phyloP scores from a whole-genome alignment of 2,113 vertebrate species.

The Puntigrus tetrazona region DNA sequence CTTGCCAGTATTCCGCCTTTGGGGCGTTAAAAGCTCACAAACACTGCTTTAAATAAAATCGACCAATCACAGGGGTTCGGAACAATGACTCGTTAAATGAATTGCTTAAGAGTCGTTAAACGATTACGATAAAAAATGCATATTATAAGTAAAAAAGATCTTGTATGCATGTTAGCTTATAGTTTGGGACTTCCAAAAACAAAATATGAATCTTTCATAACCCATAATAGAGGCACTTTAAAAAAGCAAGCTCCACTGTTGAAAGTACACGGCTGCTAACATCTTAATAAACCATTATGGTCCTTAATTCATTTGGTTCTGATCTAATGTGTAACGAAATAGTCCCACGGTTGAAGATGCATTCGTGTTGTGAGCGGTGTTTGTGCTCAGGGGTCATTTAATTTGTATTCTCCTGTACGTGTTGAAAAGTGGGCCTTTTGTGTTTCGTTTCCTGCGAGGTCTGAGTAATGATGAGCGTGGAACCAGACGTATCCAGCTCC shows the following conservation, averaged over 20 bases:
- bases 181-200: too few relatives aligned
- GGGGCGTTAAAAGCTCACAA: too few relatives aligned
- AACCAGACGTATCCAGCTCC: background rate
- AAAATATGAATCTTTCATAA: too few relatives aligned
- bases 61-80: too few relatives aligned
- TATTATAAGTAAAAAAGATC: too few relatives aligned
- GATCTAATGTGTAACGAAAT: background rate
- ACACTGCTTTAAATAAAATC: too few relatives aligned
- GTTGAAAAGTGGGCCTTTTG: slow-evolving; percentile 17
- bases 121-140: too few relatives aligned
- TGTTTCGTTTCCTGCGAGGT: background rate
- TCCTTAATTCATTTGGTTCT: background rate
- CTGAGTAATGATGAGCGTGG: slow-evolving; percentile 24
- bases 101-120: too few relatives aligned
- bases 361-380: slow-evolving; percentile 4
- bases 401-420: slow-evolving; percentile 16
- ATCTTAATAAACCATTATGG: slow-evolving; percentile 35
- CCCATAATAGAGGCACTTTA: too few relatives aligned
- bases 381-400: background rate
- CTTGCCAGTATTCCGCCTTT: too few relatives aligned
- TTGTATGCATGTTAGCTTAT: too few relatives aligned
- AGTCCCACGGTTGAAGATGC: background rate
- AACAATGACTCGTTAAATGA: too few relatives aligned
- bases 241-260: background rate
- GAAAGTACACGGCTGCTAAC: background rate